Evolutionary conservation across 2,113 vertebrate genomes (phyloP), one percentile per base, ranked within the genome.

Genomic region (Cyphomyrus discorhynchus): DNA sequence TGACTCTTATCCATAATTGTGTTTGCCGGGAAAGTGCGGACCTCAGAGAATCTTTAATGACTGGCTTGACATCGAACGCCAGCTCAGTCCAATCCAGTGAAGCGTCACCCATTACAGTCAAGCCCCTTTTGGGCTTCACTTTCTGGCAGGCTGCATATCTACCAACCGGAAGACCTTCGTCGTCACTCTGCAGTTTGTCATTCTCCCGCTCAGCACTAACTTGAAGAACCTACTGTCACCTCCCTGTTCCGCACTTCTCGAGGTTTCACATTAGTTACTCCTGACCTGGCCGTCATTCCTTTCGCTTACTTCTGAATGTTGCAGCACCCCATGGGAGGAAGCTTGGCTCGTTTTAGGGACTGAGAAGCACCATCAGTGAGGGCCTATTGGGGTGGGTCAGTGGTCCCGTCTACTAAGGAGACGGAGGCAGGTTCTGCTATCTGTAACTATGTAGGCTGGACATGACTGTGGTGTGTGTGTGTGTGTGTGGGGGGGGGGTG

Each of bases 1-100:
- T 45, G 89, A 53, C 91, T 90, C 92, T 93, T 93, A 91, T 86
- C 82, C 90, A 87, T 91, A 31, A 27, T 31, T 70, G 62, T 47
- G 47, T 50, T n/a, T 86, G 24, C 47, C 9, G 8, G 45, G 45
- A 45, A 49, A 80, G 11, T 80, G 39, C 1, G 2, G 74, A 42
- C 35, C 31, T 80, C 17, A 42, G 74, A 80, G 42, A 2, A 49
- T 85, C 82, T 45, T 49, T 85, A 17, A 85, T 24, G 39, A 47
- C 82, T 5, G 21, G 82, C 11, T 49, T 49, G 82, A 85, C 83
- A 13, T 50, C 11, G 10, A 19, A 42, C 11, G 35, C 15, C 74
- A 15, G 31, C 74, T 42, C 35, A 19, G 0, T 80, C 74, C 74
- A 80, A 42, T 80, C 74, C 2, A 0, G 74, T 42, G 74, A 42